Evolutionary conservation across 2,797 vertebrate species (phyloP).

Genomic region (Threskiornis aethiopicus): DNA sequence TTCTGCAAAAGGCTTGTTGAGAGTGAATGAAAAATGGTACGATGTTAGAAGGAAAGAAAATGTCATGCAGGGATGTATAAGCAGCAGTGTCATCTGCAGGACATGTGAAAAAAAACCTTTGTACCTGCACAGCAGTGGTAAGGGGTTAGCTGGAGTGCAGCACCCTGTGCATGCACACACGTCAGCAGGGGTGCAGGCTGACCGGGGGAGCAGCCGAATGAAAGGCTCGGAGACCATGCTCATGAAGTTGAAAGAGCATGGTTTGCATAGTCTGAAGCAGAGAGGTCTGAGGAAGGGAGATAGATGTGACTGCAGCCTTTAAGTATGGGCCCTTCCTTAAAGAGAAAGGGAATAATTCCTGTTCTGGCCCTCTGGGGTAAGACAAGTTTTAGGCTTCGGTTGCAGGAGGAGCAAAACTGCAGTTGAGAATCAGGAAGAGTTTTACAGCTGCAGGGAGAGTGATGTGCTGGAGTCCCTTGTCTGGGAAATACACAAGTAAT

Average conservation of each 20-base stretch:
- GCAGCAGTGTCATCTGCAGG: neutral
- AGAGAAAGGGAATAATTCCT: neutral
- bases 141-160: neutral
- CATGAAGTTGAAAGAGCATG: neutral
- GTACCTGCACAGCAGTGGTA: neutral
- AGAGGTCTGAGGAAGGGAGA: neutral
- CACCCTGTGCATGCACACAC: accelerated
- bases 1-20: neutral
- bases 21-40: neutral
- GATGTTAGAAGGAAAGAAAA: neutral
- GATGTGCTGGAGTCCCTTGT: neutral
- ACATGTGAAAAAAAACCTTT: neutral
- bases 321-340: neutral
- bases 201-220: neutral
- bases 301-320: neutral
- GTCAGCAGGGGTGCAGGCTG: neutral
- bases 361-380: neutral
- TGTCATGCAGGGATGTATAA: neutral
- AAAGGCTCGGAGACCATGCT: neutral
- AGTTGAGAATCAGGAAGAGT: neutral
- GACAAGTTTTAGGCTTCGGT: neutral
- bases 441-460: neutral
- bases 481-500: neutral
- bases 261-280: neutral
- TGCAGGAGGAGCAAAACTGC: neutral